phyloP scores from a whole-genome alignment of 2,113 vertebrate species.

The Halichoeres trimaculatus region DNA sequence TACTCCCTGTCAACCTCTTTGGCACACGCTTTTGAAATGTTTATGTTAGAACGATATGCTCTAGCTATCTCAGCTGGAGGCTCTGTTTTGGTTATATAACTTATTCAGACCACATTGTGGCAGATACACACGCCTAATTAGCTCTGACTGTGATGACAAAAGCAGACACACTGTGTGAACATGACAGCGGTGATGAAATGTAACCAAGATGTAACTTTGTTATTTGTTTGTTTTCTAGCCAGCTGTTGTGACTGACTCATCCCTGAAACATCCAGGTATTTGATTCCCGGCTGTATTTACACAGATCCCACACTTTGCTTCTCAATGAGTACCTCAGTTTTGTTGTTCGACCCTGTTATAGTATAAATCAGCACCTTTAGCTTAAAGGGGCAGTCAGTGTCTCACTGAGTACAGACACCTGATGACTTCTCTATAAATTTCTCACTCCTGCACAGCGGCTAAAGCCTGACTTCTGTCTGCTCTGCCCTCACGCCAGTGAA shows the following conservation, averaged over 20 bases:
- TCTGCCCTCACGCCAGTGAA: conserved; percentile 58
- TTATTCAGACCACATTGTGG: conserved; percentile 64
- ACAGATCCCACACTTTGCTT: neutral
- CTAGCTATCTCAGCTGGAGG: conserved; percentile 58
- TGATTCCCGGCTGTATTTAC: conserved; percentile 20
- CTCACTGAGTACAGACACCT: conserved; percentile 38
- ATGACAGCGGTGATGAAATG: conserved; percentile 27
- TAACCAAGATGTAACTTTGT: conserved; percentile 1
- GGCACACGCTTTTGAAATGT: conserved; percentile 61
- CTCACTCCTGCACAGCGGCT: conserved; percentile 29
- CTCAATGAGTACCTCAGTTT: neutral
- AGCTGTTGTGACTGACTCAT: conserved; percentile 74
- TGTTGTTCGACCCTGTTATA: conserved; percentile 22
- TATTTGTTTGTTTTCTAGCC: conserved; percentile 72
- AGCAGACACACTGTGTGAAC: conserved; percentile 11
- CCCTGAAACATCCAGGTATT: conserved; percentile 75
- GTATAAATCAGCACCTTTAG: conserved; percentile 35
- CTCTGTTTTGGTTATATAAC: conserved; percentile 62
- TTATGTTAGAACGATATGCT: conserved; percentile 57
- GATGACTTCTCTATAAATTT: conserved; percentile 55
- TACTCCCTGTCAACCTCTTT: conserved; percentile 28
- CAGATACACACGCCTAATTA: conserved; percentile 41
- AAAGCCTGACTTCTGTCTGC: conserved; percentile 27
- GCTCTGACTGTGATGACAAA: conserved; percentile 21
- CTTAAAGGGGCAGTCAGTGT: conserved; percentile 22